Evolutionary conservation across 2,113 vertebrate species (phyloP), one percentile per base, ranked within the genome.

Genomic region (Campylorhamphus procurvoides): DNA sequence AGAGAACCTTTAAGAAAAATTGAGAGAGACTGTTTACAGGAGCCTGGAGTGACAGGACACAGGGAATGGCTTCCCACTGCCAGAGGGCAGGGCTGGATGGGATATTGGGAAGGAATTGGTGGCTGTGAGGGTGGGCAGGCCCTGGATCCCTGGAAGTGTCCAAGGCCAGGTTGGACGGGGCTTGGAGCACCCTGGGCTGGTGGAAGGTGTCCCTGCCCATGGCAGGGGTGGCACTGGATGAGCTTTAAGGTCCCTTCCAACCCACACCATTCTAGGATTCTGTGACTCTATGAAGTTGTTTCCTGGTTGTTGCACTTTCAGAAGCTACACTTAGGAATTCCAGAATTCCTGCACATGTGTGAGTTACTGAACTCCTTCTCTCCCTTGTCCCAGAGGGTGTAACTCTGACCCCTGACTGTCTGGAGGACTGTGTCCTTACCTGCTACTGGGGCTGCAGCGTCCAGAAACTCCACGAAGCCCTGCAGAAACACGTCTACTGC

Each of bases 361-460:
- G 47, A 72, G n/a, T 59, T 77, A 59, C 87, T 50, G 39, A 81
- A 86, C 80, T 56, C 31, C 42, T 62, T 81, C 10, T 96, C n/a
- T 53, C 73, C 47, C 93, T 44, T 69, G 72, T 83, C 27, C 84
- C 53, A 99, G 99, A 96, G n/a, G 99, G 99, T 12, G 79, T 99
- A 27, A 94, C 91, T 1, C 53, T 99, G 97, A 97, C 67, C 66
- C 97, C 98, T 12, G 97, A 98, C 66, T 99, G 99, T 64, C 97
- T 99, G 94, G 98, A 99, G 97, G 97, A 99, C 13, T 99, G 99
- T 88, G 73, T 98, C 60, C 98, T 99, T 4, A 99, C 97, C 8
- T 99, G 98, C 97, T 99, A 99, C 96, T 99, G 99, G 99, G 99
- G 99, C 50, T 99, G 99, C 96, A 98, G 97, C 10, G 97, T 99